Conservation (phyloP, 2,888 invertebrate species). For the Machimus atricapillus region DNA sequence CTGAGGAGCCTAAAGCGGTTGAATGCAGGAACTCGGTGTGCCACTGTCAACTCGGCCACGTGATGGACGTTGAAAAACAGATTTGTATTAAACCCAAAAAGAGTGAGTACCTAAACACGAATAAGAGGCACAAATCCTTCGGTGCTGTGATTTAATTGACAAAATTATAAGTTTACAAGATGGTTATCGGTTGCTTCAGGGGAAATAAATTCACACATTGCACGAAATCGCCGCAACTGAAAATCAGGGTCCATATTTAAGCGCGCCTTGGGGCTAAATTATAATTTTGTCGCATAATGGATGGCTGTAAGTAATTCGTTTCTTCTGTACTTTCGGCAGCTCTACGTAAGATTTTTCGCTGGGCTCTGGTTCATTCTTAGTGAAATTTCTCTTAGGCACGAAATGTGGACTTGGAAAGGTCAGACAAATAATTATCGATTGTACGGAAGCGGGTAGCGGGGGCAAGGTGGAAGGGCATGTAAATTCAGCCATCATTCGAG, state of each 20-base stretch:
- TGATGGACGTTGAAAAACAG: slow-evolving; percentile 38
- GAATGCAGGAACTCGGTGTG: slow-evolving; percentile 61
- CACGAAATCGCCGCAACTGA: slow-evolving; percentile 13
- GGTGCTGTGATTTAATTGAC: slow-evolving; percentile 14
- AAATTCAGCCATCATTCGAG: neutral
- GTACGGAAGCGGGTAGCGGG: neutral
- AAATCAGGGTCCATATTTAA: slow-evolving; percentile 11
- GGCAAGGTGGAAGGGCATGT: neutral
- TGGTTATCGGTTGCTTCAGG: neutral
- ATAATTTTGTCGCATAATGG: slow-evolving; percentile 39
- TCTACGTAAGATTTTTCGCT: neutral
- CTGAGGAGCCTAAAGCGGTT: slow-evolving; percentile 56
- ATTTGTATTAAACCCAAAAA: slow-evolving; percentile 43
- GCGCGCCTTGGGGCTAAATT: neutral
- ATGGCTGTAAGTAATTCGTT: slow-evolving; percentile 1
- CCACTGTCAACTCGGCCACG: slow-evolving; percentile 57
- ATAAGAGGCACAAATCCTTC: neutral
- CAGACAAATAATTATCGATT: slow-evolving; percentile 34
- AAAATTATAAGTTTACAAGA: slow-evolving; percentile 29
- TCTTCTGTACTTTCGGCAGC: slow-evolving; percentile 8
- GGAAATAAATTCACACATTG: slow-evolving; percentile 19
- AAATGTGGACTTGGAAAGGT: slow-evolving; percentile 6
- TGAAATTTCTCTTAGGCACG: slow-evolving; percentile 5
- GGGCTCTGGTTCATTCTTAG: neutral
- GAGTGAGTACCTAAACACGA: slow-evolving; percentile 32